Percentiles rank a stretch among this genome's conserved stretches.
phyloP scores from a whole-genome alignment of 2,888 invertebrate genomes.

The Cosmia pyralina region DNA sequence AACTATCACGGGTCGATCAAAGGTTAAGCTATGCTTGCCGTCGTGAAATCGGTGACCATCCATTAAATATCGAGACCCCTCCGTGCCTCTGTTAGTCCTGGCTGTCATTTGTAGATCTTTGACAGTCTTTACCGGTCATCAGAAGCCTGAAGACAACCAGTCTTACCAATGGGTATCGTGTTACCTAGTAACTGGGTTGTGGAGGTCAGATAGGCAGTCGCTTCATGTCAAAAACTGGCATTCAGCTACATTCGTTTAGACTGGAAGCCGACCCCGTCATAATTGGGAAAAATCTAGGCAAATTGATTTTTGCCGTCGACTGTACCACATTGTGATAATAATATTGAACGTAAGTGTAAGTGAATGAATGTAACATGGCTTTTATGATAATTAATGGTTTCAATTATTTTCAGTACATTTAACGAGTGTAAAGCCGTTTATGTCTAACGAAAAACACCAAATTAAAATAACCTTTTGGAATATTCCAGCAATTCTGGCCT shows the following conservation, averaged over 20 bases:
- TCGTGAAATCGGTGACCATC: neutral
- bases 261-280: too few relatives aligned
- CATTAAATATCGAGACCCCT: neutral
- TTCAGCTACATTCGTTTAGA: neutral
- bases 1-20: neutral
- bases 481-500: neutral
- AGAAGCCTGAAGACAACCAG: neutral
- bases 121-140: neutral
- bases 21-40: neutral
- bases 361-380: conserved; percentile 15
- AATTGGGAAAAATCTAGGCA: too few relatives aligned
- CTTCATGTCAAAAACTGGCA: neutral
- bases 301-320: neutral
- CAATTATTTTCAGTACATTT: conserved; percentile 4
- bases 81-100: neutral
- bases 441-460: too few relatives aligned
- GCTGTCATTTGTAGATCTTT: neutral
- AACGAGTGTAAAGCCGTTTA: conserved; percentile 4
- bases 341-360: conserved; percentile 6
- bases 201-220: neutral
- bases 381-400: conserved; percentile 19
- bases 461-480: conserved; percentile 2
- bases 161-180: neutral
- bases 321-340: conserved; percentile 6
- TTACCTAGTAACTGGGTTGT: neutral